Conservation (phyloP, 2,113 vertebrate species). For the Brevimyrus niger region DNA sequence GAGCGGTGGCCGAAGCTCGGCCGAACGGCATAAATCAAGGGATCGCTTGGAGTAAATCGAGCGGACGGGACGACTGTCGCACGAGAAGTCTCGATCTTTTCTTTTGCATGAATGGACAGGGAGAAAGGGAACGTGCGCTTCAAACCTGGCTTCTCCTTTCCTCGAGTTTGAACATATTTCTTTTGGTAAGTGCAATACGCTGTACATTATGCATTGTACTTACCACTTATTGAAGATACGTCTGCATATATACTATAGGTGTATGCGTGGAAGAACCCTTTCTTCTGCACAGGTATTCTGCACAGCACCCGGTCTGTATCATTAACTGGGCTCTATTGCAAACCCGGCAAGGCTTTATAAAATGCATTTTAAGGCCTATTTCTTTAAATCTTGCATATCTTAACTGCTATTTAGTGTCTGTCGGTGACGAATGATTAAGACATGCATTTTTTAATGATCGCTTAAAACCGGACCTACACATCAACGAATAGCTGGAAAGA, state of each 20-base stretch:
- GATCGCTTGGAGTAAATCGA: conserved; percentile 32
- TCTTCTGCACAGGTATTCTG: background rate
- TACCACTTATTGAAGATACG: background rate
- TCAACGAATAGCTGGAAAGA: background rate
- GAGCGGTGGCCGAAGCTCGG: conserved; percentile 36
- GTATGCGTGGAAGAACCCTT: background rate
- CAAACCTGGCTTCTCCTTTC: conserved; percentile 36
- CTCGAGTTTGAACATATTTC: conserved; percentile 48
- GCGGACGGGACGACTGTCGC: conserved; percentile 21
- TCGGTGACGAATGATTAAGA: background rate
- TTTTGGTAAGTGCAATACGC: conserved; percentile 48
- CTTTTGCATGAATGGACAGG: conserved; percentile 63
- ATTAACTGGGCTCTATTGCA: background rate
- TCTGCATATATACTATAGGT: background rate
- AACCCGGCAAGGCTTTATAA: background rate
- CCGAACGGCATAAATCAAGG: conserved; percentile 23
- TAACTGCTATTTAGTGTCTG: background rate
- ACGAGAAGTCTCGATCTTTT: conserved; percentile 57
- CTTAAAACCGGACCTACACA: conserved; percentile 21
- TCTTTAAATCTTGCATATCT: background rate
- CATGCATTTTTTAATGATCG: conserved; percentile 1
- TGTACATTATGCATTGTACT: background rate
- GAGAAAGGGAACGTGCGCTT: conserved; percentile 51
- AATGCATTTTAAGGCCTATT: background rate
- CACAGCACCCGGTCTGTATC: background rate